Evolutionary conservation across 2,113 vertebrate genomes (phyloP).

Genomic region (Psittacula cyanocephala): DNA sequence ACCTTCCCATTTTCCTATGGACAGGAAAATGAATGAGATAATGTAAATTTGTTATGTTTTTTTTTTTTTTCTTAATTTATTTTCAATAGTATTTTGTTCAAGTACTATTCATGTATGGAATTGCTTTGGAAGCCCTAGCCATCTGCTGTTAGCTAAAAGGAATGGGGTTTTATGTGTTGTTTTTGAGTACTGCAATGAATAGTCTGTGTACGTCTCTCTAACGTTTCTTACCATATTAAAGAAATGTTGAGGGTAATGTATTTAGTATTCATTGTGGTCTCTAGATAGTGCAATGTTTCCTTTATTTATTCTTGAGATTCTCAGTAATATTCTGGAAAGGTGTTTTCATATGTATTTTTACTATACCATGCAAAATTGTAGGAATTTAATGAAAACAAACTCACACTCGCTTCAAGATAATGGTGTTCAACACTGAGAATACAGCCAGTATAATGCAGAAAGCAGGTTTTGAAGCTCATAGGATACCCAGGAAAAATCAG

Average conservation of each 20-base stretch:
- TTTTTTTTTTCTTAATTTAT: neutral
- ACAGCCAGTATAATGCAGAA: neutral
- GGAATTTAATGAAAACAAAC: neutral
- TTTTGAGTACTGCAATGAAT: neutral
- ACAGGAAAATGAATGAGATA: neutral
- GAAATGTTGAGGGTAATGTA: neutral
- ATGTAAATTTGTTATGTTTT: neutral
- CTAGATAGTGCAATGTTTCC: neutral
- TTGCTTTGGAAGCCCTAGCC: neutral
- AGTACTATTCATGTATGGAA: neutral
- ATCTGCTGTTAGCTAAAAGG: neutral
- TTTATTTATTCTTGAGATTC: neutral
- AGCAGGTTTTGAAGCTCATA: neutral
- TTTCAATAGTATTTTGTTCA: neutral
- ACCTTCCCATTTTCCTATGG: neutral
- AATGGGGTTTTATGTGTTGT: neutral
- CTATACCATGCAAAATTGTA: neutral
- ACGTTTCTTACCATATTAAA: neutral
- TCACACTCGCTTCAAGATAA: neutral
- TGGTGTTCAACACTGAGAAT: neutral
- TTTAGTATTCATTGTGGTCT: neutral
- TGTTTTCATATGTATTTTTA: neutral
- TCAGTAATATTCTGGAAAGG: neutral
- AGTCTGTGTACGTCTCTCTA: neutral
- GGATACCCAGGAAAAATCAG: neutral